Evolutionary conservation across 2,113 vertebrate species (phyloP).

Genomic region (Pavo muticus): DNA sequence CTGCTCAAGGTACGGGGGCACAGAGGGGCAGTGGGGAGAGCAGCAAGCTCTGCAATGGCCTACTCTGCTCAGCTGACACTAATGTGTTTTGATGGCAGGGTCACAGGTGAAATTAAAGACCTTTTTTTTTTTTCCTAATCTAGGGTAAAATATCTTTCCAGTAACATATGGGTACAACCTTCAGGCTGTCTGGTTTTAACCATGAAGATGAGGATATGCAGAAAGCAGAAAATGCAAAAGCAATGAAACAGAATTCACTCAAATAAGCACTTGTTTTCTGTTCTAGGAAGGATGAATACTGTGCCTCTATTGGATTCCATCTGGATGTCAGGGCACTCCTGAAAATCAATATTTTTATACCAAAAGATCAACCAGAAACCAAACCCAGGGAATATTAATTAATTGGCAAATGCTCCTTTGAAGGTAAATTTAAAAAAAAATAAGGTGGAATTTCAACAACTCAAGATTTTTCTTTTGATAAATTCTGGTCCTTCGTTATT

Average conservation of each 20-base stretch:
- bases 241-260: background rate
- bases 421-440: background rate
- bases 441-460: background rate
- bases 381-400: background rate
- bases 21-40: too few relatives aligned
- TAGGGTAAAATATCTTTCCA: background rate
- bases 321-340: background rate
- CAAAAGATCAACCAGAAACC: background rate
- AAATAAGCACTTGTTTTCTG: background rate
- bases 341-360: background rate
- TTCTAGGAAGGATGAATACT: background rate
- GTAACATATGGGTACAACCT: background rate
- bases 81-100: background rate
- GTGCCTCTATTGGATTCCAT: background rate
- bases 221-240: background rate
- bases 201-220: background rate
- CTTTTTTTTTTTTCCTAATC: background rate
- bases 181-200: background rate
- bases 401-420: background rate
- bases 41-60: rapidly evolving
- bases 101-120: background rate
- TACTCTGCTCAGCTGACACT: background rate
- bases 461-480: background rate
- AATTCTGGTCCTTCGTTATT: background rate
- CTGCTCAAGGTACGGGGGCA: background rate